Evolutionary conservation across 2,888 invertebrate species (phyloP), one percentile per base, ranked within the genome.

Genomic region (Trachelus troglodyta): DNA sequence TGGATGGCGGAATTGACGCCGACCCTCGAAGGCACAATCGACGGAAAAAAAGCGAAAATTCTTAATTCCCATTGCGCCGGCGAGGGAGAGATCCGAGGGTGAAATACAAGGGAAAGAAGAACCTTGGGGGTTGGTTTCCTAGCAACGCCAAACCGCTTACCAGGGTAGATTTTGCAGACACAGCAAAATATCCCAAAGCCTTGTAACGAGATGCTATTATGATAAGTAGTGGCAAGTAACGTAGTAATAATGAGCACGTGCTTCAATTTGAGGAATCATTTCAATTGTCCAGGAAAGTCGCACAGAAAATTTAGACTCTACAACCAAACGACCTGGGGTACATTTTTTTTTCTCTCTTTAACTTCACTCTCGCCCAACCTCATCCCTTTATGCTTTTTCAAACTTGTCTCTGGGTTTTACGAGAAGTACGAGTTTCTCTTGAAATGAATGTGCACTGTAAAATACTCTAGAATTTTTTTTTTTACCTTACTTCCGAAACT

Each of bases 141-240:
- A 71, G 71, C 71, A 71, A 71, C 71, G 71, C 4, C 12, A 71
- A 34, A 31, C 71, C 33, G 33, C 33, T 71, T 33, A 31, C 12
- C 71, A 3, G 12, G 12, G 71, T 30, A 15, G 71, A 23, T 34
- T 71, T 15, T 11, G 71, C 71, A 6, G 71, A 71, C 31, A 3
- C 33, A 71, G 71, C 71, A 71, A 71, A 71, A 71, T 71, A 71
- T 71, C 33, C 33, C 71, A 71, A 71, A 33, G 31, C 33, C 33
- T 71, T 71, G 71, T 71, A 71, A 71, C 71, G 71, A 71, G 71
- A 71, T 34, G 71, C 33, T 71, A 71, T 71, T 71, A 71, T 34
- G 71, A 71, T 71, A 31, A 34, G 34, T 31, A 71, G 33, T 34
- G 31, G 23, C 23, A 33, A 34, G 71, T 71, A 71, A 56, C 71